Evolutionary conservation across 2,888 invertebrate genomes (phyloP).

Genomic region (Pheosia gnoma): DNA sequence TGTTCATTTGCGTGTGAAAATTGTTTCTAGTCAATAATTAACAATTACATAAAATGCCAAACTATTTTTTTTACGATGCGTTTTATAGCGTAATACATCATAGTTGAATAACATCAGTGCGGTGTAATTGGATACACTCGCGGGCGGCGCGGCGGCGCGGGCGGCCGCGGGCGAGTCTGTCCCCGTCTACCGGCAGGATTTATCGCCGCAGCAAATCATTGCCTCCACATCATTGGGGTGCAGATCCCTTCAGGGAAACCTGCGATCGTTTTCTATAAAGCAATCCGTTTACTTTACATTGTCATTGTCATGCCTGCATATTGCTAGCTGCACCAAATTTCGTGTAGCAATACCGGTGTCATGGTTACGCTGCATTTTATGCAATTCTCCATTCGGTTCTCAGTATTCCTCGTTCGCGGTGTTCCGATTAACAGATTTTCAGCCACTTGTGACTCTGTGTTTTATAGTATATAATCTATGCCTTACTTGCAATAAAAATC

Average conservation of each 20-base stretch:
- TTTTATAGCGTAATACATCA: constrained; percentile 53
- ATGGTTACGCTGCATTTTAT: no score
- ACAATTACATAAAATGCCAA: constrained; percentile 7
- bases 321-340: neutral
- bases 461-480: neutral
- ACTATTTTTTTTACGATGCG: constrained; percentile 46
- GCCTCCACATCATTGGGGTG: constrained; percentile 59
- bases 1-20: neutral
- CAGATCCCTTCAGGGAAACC: constrained; percentile 37
- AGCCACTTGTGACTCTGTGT: neutral
- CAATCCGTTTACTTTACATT: neutral
- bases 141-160: constrained; percentile 69
- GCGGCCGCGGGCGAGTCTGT: constrained; percentile 72
- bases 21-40: constrained; percentile 8
- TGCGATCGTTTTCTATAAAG: constrained; percentile 18
- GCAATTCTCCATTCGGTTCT: no score
- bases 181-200: constrained; percentile 65
- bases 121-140: constrained; percentile 79
- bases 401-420: neutral
- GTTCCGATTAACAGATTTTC: neutral
- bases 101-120: constrained; percentile 58
- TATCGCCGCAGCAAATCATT: constrained; percentile 75
- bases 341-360: no score
- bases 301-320: neutral
- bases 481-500: constrained; percentile 8